phyloP scores from a whole-genome alignment of 2,888 invertebrate genomes.

The Mystacides longicornis region DNA sequence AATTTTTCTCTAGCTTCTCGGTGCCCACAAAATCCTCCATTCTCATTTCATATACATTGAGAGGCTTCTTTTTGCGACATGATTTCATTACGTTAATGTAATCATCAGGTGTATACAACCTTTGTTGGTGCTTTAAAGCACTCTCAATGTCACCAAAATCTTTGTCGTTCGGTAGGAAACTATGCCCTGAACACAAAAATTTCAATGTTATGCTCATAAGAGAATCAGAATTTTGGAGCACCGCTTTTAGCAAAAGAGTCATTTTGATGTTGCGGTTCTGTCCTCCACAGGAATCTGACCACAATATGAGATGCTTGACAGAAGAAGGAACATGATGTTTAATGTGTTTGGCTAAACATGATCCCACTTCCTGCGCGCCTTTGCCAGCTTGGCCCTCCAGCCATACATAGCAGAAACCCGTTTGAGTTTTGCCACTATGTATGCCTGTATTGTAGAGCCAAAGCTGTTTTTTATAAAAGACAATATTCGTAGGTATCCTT shows the following conservation, averaged over 20 bases:
- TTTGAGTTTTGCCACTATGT: neutral
- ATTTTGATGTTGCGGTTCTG: neutral
- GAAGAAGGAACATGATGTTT: neutral
- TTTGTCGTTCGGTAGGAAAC: neutral
- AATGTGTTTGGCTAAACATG: neutral
- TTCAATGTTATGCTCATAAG: neutral
- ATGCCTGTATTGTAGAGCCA: neutral
- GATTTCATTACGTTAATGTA: conserved; percentile 2
- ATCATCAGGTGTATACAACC: neutral
- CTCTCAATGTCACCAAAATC: neutral
- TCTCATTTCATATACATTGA: neutral
- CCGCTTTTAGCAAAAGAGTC: neutral
- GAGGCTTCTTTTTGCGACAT: neutral
- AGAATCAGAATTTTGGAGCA: neutral
- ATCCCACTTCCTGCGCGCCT: neutral
- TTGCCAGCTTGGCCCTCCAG: neutral
- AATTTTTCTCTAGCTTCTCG: neutral
- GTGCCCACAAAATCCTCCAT: neutral
- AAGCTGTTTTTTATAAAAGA: neutral
- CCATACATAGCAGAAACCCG: conserved; percentile 2
- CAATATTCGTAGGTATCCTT: conserved; percentile 1
- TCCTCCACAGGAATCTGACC: neutral
- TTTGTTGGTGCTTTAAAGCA: neutral
- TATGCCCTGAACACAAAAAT: neutral
- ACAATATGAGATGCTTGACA: neutral